These are phyloP conservation scores for Odontocolon sp. DNA, from an alignment of 2,888 invertebrate species.

Conservation along the genomic window DNA sequence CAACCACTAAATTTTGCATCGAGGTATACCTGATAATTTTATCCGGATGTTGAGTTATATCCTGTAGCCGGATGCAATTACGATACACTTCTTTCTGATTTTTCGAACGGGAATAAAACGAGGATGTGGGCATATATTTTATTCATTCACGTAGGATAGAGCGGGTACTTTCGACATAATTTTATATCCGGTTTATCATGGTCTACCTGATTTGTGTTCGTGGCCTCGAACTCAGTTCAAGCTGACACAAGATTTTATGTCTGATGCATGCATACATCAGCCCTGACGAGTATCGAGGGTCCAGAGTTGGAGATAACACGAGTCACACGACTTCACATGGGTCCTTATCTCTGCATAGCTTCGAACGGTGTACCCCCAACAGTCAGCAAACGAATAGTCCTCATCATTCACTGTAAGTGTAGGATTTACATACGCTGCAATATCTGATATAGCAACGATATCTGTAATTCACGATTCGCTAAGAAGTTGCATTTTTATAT, in stretches of 20 bases:
- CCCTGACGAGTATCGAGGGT: conserved; percentile 85
- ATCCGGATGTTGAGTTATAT: too few relatives aligned
- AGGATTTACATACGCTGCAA: not conserved
- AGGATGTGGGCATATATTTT: too few relatives aligned
- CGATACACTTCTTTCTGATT: too few relatives aligned
- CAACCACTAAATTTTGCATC: too few relatives aligned
- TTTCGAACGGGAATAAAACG: too few relatives aligned
- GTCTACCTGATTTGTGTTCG: too few relatives aligned
- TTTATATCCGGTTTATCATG: too few relatives aligned
- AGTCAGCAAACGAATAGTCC: conserved; percentile 82
- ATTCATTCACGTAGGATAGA: not conserved
- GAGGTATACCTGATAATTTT: too few relatives aligned
- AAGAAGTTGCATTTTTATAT: conserved; percentile 3
- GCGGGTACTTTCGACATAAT: not conserved
- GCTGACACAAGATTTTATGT: not conserved
- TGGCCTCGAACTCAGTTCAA: not conserved
- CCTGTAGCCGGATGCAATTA: too few relatives aligned
- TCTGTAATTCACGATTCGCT: not conserved
- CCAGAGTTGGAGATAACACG: conserved; percentile 85
- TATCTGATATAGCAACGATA: not conserved
- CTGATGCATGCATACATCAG: conserved; percentile 6
- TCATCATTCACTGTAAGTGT: conserved; percentile 90
- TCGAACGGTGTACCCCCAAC: conserved; percentile 88
- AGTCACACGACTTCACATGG: conserved; percentile 89
- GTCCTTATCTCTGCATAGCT: conserved; percentile 89